Evolutionary conservation across 2,797 vertebrate species (phyloP).

Genomic region (Enteromius trimaculatus): DNA sequence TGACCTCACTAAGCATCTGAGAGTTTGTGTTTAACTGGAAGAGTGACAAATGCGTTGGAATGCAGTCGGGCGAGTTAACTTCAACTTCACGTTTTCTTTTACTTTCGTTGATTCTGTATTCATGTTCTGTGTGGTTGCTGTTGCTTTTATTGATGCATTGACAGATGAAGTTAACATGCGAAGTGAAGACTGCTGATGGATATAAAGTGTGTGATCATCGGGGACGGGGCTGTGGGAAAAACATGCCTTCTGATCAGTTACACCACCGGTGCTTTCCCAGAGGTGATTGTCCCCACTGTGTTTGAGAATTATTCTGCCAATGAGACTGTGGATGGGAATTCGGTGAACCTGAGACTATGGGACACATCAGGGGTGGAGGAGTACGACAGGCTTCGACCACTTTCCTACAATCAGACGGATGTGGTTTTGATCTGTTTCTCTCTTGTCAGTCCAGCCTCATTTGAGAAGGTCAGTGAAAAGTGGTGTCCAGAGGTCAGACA

Average conservation of each 20-base stretch:
- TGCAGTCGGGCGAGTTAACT: neutral
- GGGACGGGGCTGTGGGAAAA: slow-evolving; percentile 12
- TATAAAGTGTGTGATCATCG: slow-evolving; percentile 12
- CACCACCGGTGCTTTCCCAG: neutral
- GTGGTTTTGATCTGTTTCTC: slow-evolving; percentile 1
- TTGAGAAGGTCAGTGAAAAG: neutral
- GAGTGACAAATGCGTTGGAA: neutral
- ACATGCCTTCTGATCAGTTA: slow-evolving; percentile 15
- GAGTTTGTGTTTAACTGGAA: neutral
- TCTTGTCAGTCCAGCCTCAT: neutral
- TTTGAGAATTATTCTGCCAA: neutral
- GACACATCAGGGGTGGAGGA: neutral
- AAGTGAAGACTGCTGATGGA: neutral
- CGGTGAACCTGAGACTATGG: neutral
- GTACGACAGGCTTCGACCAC: neutral
- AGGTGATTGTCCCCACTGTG: neutral
- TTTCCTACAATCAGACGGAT: neutral
- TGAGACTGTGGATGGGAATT: neutral
- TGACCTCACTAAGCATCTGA: neutral
- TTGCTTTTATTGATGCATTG: neutral
- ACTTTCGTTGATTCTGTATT: neutral
- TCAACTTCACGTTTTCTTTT: neutral
- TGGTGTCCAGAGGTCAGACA: slow-evolving; percentile 13
- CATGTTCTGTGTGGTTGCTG: neutral
- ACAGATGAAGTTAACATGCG: neutral